These are phyloP conservation scores for Alviniconcha strummeri DNA, from an alignment of 2,888 invertebrate species.

Conservation along the genomic window DNA sequence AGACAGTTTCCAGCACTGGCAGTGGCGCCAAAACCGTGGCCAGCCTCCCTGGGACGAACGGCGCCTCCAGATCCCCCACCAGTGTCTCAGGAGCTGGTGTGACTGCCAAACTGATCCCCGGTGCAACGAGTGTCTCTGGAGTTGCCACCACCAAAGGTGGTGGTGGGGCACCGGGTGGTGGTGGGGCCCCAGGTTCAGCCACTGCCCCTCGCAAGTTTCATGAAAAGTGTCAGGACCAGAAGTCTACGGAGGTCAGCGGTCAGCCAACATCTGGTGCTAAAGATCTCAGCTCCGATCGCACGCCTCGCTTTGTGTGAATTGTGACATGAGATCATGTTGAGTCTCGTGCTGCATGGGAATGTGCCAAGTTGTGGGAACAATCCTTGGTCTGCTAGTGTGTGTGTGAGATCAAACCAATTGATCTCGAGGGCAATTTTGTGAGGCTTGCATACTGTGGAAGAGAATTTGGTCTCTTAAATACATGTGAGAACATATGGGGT, in stretches of 20 bases:
- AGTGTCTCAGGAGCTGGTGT: not conserved
- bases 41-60: slow-evolving; percentile 3
- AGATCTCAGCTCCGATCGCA: slow-evolving; percentile 43
- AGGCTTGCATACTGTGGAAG: not conserved
- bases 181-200: not conserved
- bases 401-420: not conserved
- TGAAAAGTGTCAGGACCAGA: slow-evolving; percentile 24
- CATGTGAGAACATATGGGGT: not conserved
- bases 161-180: too few relatives aligned
- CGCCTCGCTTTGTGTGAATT: slow-evolving; percentile 47
- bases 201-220: slow-evolving; percentile 10
- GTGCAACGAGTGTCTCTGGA: not conserved
- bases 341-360: not conserved
- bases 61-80: not conserved
- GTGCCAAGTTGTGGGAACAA: not conserved
- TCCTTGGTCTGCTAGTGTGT: not conserved
- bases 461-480: not conserved
- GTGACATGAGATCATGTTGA: not conserved
- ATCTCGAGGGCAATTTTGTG: too few relatives aligned
- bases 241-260: slow-evolving; percentile 2
- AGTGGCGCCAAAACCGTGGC: not conserved
- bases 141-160: not conserved
- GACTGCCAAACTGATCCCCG: not conserved
- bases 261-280: slow-evolving; percentile 1
- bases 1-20: not conserved